phyloP scores from a whole-genome alignment of 2,113 vertebrate species.

The Nothocercus nigrocapillus region DNA sequence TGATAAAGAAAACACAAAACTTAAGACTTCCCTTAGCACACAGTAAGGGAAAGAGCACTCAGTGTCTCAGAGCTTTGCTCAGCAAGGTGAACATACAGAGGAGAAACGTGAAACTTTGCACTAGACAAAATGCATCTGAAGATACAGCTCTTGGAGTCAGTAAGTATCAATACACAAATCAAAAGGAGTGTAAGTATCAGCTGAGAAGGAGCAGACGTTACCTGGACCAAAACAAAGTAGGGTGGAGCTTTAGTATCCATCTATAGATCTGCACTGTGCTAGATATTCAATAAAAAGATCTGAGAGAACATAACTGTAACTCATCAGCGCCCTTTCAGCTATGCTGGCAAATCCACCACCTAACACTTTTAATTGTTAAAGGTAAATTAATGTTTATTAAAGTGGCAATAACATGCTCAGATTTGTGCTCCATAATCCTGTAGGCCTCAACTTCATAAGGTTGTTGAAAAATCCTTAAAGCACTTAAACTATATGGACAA shows the following conservation, averaged over 20 bases:
- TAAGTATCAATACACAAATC: not conserved
- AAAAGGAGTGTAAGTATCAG: not conserved
- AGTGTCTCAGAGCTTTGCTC: not conserved
- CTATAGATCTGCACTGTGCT: not conserved
- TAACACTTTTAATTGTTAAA: not conserved
- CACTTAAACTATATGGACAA: not conserved
- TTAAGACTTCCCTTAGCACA: not conserved
- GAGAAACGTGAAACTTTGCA: not conserved
- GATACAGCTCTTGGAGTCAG: not conserved
- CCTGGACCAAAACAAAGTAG: not conserved
- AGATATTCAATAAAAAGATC: conserved; percentile 26
- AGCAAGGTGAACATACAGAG: not conserved
- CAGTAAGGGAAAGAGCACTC: not conserved
- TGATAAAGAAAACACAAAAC: not conserved
- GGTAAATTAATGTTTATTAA: not conserved
- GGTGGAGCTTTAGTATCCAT: not conserved
- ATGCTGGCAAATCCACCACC: conserved; percentile 24
- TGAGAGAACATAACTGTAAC: conserved; percentile 27
- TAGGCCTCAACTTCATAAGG: not conserved
- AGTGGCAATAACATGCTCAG: not conserved
- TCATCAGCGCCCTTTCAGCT: conserved; percentile 53
- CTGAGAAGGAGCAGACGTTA: not conserved
- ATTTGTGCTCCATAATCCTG: not conserved
- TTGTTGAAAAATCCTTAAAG: not conserved
- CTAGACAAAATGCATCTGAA: not conserved